phyloP scores from a whole-genome alignment of 2,113 vertebrate species.

The Hirundichthys speculiger region DNA sequence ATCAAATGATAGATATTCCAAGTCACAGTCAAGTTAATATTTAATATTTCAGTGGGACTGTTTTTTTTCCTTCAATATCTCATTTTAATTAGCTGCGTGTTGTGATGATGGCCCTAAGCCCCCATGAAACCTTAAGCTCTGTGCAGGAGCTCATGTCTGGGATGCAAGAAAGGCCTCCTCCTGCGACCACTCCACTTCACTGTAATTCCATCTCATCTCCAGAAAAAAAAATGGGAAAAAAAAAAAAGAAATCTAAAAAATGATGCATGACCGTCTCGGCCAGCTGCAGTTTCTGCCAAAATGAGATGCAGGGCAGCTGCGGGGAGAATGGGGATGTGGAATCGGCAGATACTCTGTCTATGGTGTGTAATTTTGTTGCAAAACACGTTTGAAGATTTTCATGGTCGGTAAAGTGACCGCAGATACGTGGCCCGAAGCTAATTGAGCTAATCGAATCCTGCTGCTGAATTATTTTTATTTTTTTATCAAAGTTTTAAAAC shows the following conservation, averaged over 20 bases:
- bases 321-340: conserved; percentile 2
- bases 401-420: not conserved
- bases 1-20: conserved; percentile 62
- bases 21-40: conserved; percentile 63
- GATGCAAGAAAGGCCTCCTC: conserved; percentile 22
- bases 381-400: not conserved
- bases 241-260: conserved; percentile 15
- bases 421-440: not conserved
- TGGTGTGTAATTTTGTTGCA: conserved; percentile 8
- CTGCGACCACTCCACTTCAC: conserved; percentile 20
- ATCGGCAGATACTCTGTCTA: not conserved
- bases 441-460: not conserved
- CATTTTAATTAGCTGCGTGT: conserved; percentile 52
- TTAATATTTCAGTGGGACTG: conserved; percentile 57
- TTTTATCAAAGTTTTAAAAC: not conserved
- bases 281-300: conserved; percentile 9
- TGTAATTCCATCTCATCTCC: conserved; percentile 25
- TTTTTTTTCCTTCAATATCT: conserved; percentile 47
- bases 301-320: conserved; percentile 31
- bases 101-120: conserved; percentile 11
- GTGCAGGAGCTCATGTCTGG: conserved; percentile 13
- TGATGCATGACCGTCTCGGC: conserved; percentile 29
- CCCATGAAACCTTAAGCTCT: conserved; percentile 24
- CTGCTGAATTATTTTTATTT: not conserved
- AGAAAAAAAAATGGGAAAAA: conserved; percentile 20